Base-by-base conservation (phyloP, 2,888 invertebrate genomes). In the Labia minor region DNA sequence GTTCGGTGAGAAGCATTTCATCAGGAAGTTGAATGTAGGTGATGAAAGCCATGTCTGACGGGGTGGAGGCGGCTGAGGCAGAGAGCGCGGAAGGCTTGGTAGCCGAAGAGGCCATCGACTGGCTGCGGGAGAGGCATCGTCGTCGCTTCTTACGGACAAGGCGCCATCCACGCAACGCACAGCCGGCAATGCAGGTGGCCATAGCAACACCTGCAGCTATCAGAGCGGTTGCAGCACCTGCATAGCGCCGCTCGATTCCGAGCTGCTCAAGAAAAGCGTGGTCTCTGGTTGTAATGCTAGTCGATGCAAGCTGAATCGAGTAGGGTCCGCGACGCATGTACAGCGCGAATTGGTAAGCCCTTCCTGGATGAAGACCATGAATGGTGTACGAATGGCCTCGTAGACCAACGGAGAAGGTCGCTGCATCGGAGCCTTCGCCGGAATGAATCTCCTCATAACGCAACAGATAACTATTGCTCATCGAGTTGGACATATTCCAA, bases 341-440 rank as follows among this genome's bases (percentile, higher is more conserved):
- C 26, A 78, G 72, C 67, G 77, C 77, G 69, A 78, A 74, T 67
- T 75, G 75, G 70, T 78, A 78, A 1, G 72, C 71, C 10, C 75
- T 75, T 18, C 73, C 71, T 3, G 78, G 76, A 67, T 74, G 71
- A 14, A 78, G 72, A 21, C 76, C 74, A 37, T 74, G 73, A n/a
- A 78, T 74, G 20, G 77, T 78, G 71, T 77, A 78, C 18, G 74
- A 75, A 66, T 74, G 74, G 69, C 76, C 69, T 64, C 71, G 71
- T 14, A 71, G 67, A 14, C 72, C 72, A 1, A 71, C 70, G 10
- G 68, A 66, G 62, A 70, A 69, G 3, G 70, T 69, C 16, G 69
- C 70, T 20, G 70, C 69, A 19, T 64, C 16, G 8, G 68, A 64
- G n/a, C 37, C 61, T 20, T 65, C 61, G 37, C 18, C 65, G 14